A percentile compares a stretch with the other conserved stretches of the same genome.
These are phyloP conservation scores for Prunella fulvescens DNA, from an alignment of 2,113 vertebrate genomes.

Conservation along the genomic window DNA sequence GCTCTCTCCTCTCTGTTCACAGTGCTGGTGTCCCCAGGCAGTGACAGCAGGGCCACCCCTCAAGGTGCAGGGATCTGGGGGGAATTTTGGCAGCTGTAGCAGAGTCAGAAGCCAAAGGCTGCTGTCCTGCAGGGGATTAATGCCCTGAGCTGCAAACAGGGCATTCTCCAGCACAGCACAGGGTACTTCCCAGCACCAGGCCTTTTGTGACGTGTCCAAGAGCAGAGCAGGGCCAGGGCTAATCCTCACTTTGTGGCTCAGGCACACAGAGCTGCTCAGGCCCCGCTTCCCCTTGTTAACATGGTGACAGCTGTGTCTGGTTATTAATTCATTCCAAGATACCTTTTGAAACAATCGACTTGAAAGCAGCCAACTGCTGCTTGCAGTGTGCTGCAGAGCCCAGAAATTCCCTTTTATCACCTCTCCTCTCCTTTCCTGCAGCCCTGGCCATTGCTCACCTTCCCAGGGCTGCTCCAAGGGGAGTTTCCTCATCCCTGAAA, in stretches of 20 bases:
- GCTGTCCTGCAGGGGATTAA: not conserved
- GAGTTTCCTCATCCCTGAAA: not conserved
- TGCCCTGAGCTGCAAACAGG: not conserved
- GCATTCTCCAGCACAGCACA: not conserved
- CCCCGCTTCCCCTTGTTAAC: not conserved
- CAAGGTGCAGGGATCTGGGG: accelerated
- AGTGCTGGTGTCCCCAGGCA: not conserved
- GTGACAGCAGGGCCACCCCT: not conserved
- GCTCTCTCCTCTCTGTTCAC: not conserved
- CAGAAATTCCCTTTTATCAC: not conserved
- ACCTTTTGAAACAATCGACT: not conserved
- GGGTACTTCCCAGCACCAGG: not conserved
- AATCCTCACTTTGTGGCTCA: not conserved
- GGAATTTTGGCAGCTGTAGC: accelerated
- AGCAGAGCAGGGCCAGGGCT: not conserved
- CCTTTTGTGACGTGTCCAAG: not conserved
- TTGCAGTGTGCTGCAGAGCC: not conserved
- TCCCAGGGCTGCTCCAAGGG: not conserved
- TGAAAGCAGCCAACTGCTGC: not conserved
- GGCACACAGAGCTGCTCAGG: not conserved
- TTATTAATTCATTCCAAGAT: not conserved
- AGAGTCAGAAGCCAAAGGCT: not conserved
- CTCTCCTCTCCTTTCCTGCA: not conserved
- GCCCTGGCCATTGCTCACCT: accelerated
- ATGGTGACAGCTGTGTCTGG: not conserved